A percentile compares a stretch with the other conserved stretches of the same genome.
Evolutionary conservation across 1,140 invertebrate species (phyloP).

Genomic region (Laupala kohalensis): DNA sequence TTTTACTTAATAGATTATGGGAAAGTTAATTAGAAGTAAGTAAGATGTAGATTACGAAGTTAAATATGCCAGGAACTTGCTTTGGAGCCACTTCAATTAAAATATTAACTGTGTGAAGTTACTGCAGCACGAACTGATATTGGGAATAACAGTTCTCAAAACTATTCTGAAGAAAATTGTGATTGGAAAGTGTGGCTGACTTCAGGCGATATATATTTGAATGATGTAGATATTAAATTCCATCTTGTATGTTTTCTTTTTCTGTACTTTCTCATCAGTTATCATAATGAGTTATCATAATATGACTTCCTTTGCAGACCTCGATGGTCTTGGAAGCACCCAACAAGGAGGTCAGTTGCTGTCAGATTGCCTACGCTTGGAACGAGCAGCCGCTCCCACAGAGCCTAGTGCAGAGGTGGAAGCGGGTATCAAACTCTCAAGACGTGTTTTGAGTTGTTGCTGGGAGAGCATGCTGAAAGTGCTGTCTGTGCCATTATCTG

Average conservation of each 20-base stretch:
- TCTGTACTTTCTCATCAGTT: not conserved
- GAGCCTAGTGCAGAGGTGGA: slow-evolving; percentile 55
- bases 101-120: no score
- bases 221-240: not conserved
- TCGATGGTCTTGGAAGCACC: slow-evolving; percentile 64
- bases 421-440: slow-evolving; percentile 40
- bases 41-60: no score
- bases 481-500: slow-evolving; percentile 57
- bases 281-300: not conserved
- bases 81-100: no score
- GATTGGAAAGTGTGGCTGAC: no score
- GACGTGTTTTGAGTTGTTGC: slow-evolving; percentile 67
- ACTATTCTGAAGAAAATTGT: no score
- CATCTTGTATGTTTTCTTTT: not conserved
- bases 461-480: slow-evolving; percentile 86
- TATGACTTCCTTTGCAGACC: slow-evolving; percentile 47
- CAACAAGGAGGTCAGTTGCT: slow-evolving; percentile 55
- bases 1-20: no score
- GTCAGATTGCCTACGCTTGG: slow-evolving; percentile 69
- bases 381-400: slow-evolving; percentile 47
- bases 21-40: no score
- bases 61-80: no score
- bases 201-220: no score
- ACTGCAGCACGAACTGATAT: no score
- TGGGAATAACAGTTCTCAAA: no score